Base-by-base conservation (phyloP, 2,888 invertebrate genomes). In the Athalia cordata region DNA sequence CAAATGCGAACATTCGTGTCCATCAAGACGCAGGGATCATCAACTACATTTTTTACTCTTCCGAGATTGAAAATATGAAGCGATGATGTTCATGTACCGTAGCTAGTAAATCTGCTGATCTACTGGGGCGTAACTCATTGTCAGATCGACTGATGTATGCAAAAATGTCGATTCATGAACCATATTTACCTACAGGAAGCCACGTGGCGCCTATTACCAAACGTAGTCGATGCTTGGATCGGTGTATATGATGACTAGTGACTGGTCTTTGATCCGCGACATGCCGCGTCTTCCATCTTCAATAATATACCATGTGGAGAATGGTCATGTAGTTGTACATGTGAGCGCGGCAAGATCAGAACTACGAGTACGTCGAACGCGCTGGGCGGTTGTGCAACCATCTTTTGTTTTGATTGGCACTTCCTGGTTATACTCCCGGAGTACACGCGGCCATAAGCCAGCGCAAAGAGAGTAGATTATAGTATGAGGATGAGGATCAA, bases 401-500 rank as follows among this genome's bases (percentile, higher is more conserved):
- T 72, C 72, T 72, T 72, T 72, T 72, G 72, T 72, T 72, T 72
- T 72, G 72, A 72, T 72, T 72, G 72, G 72, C 72, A 59, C 43
- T 72, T 72, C 72, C 72, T 72, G 72, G 72, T 72, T 72, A 72
- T 59, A 72, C 72, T 72, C 72, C 59, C 29, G 29, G 29, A 29
- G 72, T 59, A 72, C 72, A 59, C 72, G n/a, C 59, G 52, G 68
- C 29, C 55, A 7, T 59, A 72, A 29, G 57, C 47, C 47, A 57
- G 62, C 13, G 59, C 59, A 47, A 29, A 29, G 29, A 29, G 29
- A 29, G 29, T 29, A 29, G 29, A 29, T 29, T 29, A 29, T 29
- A 29, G 29, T 29, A 29, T 29, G 11, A n/a, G 55, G 55, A 55
- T 5, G 57, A 72, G 72, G 72, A 72, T 72, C 72, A 72, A 49